Evolutionary conservation across 1,140 invertebrate species (phyloP).

Genomic region (Scaptomyza montana): DNA sequence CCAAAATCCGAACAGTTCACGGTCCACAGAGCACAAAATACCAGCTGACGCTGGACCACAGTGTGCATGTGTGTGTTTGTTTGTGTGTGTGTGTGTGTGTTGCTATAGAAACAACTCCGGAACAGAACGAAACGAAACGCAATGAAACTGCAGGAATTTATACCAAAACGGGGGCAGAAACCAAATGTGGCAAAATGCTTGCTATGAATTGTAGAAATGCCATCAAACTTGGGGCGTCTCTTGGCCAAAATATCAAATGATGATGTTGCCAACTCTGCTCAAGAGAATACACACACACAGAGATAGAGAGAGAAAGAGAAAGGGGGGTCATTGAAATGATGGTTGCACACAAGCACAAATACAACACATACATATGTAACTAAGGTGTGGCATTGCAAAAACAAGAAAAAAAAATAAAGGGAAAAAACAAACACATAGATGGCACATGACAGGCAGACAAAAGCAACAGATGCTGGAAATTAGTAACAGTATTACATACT

Average conservation of each 20-base stretch:
- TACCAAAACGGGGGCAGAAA: slow-evolving; percentile 9
- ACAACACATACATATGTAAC: slow-evolving; percentile 8
- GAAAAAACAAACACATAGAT: slow-evolving; percentile 5
- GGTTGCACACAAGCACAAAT: slow-evolving; percentile 1
- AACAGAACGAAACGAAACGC: background rate
- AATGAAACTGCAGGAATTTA: slow-evolving; percentile 28
- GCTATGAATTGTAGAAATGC: slow-evolving; percentile 37
- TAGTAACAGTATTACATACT: slow-evolving; percentile 12
- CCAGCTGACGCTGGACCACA: slow-evolving; percentile 7
- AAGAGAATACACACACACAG: background rate
- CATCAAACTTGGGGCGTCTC: slow-evolving; percentile 22
- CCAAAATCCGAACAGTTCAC: slow-evolving; percentile 2
- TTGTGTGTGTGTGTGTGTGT: background rate
- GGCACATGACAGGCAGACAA: slow-evolving; percentile 22
- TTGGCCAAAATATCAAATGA: slow-evolving; percentile 29
- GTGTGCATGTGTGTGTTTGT: background rate
- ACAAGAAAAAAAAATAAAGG: background rate
- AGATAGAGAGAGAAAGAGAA: slow-evolving; percentile 5
- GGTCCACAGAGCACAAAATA: slow-evolving; percentile 10
- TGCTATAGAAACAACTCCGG: background rate
- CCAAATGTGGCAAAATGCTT: slow-evolving; percentile 46
- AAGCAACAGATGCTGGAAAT: slow-evolving; percentile 42
- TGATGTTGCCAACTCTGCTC: slow-evolving; percentile 30
- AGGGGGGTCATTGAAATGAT: slow-evolving; percentile 29
- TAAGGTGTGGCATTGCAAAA: slow-evolving; percentile 37